Evolutionary conservation across 2,113 vertebrate genomes (phyloP), one percentile per base, ranked within the genome.

Genomic region (Pelusios castaneus): DNA sequence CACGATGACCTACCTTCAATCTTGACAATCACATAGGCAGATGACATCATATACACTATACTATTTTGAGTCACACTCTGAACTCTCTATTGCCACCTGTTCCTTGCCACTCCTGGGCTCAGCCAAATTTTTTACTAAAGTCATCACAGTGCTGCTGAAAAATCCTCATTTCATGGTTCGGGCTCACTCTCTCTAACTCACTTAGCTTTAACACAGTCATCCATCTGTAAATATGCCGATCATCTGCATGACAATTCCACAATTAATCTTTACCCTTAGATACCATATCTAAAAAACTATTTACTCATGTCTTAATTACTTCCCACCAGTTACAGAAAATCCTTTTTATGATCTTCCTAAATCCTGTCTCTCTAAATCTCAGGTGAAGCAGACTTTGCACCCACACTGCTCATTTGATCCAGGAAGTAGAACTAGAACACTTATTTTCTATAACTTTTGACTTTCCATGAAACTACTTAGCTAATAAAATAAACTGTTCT

Each of bases 1-100:
- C 2, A 31, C 31, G 31, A 3, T 1, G 27, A 6, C 10, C 0
- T 0, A 10, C 22, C 12, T 52, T n/a, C n/a, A 16, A 3, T 25
- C 22, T 73, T 73, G 38, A 43, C 25, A 75, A 75, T 75, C 22
- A 75, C 41, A 75, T 75, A 75, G 27, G 41, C 41, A 75, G 13
- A 45, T 75, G 6, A 27, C 41, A 75, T 22, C 14, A 45, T 75
- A 75, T 14, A 43, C 24, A 27, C 73, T 70, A 70, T 38, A 38
- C 10, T 75, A 41, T 24, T 75, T 45, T 43, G 41, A 45, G 27
- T 75, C 73, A 43, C 24, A 43, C 12, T 27, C 73, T 75, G 41
- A 75, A 75, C 6, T 75, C 41, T 75, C 22, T 75, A 75, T 22
- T 22, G n/a, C 17, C 7, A 7, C 24, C 70, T 12, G 10, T 75